Base-by-base conservation (phyloP, 2,888 invertebrate genomes). In the Cinara cedri region DNA sequence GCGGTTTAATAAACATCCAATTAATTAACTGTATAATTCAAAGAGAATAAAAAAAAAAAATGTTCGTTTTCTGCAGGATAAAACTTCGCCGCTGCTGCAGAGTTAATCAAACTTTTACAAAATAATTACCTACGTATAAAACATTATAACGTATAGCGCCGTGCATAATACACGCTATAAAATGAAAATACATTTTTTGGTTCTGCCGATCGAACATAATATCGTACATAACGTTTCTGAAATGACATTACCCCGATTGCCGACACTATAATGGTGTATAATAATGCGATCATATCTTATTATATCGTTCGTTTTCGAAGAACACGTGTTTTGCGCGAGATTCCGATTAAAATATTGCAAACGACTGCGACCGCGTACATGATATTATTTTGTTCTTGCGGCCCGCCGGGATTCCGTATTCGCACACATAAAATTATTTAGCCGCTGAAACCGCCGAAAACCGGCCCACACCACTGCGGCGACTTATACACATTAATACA, bases 1-100 rank as follows among this genome's bases (percentile, higher is more conserved):
- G n/a, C 44, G 44, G 63, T 63, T 44, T 19, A 63, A 63, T 63
- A 63, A 63, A 63, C 42, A 63, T 6, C 63, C 42, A 19, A 63
- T 63, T 63, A 63, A 63, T 63, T 63, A 63, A 63, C 42, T 34
- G 34, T 34, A 34, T 13, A 42, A 63, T 63, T 63, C 42, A 54
- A 42, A 70, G 6, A 34, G n/a, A n/a, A n/a, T n/a, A 34, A 34
- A 34, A 6, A 70, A 42, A 71, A 71, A 70, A 70, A 55, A 11
- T 55, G 44, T 71, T 71, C 4, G 16, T 55, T 70, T 71, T 71
- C 44, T 11, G 21, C 26, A 55, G 34, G 34, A 34, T 6, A 34
- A 34, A 71, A 44, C 55, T 4, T 46, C 34, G 34, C 34, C 34
- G 34, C 6, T 34, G 34, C 34, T n/a, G 34, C 34, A 34, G 34